These are phyloP conservation scores for Archilochus colubris DNA, from an alignment of 2,113 vertebrate genomes.

Conservation along the genomic window DNA sequence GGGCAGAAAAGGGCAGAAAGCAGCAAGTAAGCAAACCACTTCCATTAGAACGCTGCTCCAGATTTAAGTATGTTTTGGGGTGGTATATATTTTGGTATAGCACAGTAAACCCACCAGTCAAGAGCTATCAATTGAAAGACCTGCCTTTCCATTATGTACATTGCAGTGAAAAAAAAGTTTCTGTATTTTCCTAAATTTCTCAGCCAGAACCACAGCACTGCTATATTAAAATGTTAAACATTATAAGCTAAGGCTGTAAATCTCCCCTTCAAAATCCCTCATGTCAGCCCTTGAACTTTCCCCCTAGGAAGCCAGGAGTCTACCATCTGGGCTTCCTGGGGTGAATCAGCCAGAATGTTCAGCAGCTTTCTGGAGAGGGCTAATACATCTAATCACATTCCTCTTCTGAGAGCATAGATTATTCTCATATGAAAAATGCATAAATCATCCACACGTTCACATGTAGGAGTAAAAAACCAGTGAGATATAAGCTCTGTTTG, in stretches of 20 bases:
- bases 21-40: not conserved
- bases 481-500: not conserved
- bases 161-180: not conserved
- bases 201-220: not conserved
- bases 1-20: not conserved
- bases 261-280: not conserved
- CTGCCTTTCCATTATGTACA: not conserved
- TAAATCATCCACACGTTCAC: not conserved
- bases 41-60: not conserved
- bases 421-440: not conserved
- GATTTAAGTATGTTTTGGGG: not conserved
- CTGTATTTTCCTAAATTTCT: not conserved
- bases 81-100: not conserved
- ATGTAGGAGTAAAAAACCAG: not conserved
- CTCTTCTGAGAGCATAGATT: not conserved
- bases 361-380: not conserved
- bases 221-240: not conserved
- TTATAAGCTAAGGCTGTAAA: not conserved
- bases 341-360: not conserved
- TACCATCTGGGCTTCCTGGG: not conserved
- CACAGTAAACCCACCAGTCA: not conserved
- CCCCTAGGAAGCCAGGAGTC: not conserved
- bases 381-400: not conserved
- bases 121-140: not conserved
- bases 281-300: not conserved